Base-by-base conservation (phyloP, 2,888 invertebrate species). In the Pocota personata region DNA sequence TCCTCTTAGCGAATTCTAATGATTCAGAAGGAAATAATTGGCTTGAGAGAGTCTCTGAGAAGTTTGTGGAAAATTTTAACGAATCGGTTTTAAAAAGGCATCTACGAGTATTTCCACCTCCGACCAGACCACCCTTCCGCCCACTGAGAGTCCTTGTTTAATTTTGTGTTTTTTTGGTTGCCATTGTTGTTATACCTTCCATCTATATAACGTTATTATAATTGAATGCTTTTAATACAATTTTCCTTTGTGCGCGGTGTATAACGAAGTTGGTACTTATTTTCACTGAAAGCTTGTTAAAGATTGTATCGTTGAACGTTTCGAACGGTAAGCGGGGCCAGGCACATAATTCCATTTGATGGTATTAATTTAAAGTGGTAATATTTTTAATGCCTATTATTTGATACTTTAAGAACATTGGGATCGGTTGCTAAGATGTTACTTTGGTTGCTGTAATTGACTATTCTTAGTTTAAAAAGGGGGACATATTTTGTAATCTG, bases 1-100 rank as follows among this genome's bases (percentile, higher is more conserved):
- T 78, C 78, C 78, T 78, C 78, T 78, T 78, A 78, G 69, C 35
- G 69, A 62, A 78, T 55, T 78, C 78, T 78, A 69, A 78, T 71
- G 69, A 78, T 62, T 78, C 62, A 52, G 52, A 71, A 60, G 77
- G 52, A 69, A 78, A 78, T 78, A 69, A 71, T 62, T 78, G 78
- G 71, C 69, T 78, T 62, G 50, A 27, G 27, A 57, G 57, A 16
- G 14, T 62, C 27, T 37, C 35, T 12, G 19, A n/a, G 16, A 35
- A 19, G 19, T 43, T 35, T 60, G 60, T 12, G 12, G 35, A 37
- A 69, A 30, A 77, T 77, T 69, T 77, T 69, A 69, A 69, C 48
- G 76, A 67, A 75, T 66, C 57, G 62, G 16, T 58, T 46, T 76
- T 57, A 32, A 10, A 43, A 52, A 19, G 30, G n/a, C n/a, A n/a